Evolutionary conservation across 2,888 invertebrate genomes (phyloP).

Genomic region (Machimus atricapillus): DNA sequence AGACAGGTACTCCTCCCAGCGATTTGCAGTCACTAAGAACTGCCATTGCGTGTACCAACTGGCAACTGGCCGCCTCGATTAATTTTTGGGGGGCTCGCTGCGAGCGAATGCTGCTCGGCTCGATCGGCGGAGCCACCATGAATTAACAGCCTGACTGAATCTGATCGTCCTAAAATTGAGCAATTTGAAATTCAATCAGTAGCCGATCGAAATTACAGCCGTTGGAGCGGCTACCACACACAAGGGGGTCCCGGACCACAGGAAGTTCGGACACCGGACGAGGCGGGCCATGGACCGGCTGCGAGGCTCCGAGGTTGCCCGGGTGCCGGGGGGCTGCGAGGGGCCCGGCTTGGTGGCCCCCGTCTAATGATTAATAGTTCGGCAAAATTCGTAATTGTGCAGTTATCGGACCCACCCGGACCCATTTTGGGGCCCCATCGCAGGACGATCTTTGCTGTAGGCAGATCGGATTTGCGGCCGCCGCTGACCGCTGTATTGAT

Average conservation of each 20-base stretch:
- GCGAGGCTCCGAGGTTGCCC: background rate
- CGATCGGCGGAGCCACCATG: slow-evolving; percentile 20
- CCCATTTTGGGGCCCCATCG: background rate
- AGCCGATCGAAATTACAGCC: slow-evolving; percentile 61
- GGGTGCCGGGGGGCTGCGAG: background rate
- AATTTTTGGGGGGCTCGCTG: slow-evolving; percentile 1
- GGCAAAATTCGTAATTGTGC: slow-evolving; percentile 25
- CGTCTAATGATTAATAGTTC: slow-evolving; percentile 40
- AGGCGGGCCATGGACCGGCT: background rate
- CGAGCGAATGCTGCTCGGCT: background rate
- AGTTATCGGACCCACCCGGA: slow-evolving; percentile 28
- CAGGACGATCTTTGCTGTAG: slow-evolving; percentile 10
- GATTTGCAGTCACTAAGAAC: slow-evolving; percentile 32
- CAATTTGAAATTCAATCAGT: slow-evolving; percentile 64
- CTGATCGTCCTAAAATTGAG: slow-evolving; percentile 57
- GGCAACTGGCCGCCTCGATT: slow-evolving; percentile 14
- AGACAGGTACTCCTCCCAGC: slow-evolving; percentile 28
- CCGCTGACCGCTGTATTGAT: background rate
- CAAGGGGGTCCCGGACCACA: slow-evolving; percentile 22
- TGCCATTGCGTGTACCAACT: slow-evolving; percentile 28
- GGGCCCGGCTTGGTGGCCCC: background rate
- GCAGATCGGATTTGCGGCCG: background rate
- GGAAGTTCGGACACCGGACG: slow-evolving; percentile 7
- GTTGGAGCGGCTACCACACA: slow-evolving; percentile 22
- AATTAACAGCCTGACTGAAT: slow-evolving; percentile 28